These are phyloP conservation scores for Otolemur crassicaudatus DNA, from an alignment of 2,797 vertebrate species.

Conservation along the genomic window DNA sequence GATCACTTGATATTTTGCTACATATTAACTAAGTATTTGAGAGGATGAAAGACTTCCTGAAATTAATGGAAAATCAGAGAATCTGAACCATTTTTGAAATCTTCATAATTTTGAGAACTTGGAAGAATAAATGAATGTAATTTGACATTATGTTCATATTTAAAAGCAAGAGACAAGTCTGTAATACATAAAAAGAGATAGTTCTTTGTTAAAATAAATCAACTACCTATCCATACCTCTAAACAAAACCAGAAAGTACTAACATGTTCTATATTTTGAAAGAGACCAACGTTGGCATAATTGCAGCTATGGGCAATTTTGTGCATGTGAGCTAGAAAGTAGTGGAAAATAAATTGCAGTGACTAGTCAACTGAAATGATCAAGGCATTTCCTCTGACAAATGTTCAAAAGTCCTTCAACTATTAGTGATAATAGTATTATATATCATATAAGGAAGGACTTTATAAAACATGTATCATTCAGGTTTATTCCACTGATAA, in stretches of 20 bases:
- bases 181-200: background rate
- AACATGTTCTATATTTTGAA: conserved; percentile 37
- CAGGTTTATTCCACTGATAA: conserved; percentile 31
- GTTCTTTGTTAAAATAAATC: conserved; percentile 48
- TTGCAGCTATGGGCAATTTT: background rate
- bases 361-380: conserved; percentile 59
- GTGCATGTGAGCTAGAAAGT: background rate
- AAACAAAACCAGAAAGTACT: conserved; percentile 42
- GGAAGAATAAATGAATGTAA: conserved; percentile 57
- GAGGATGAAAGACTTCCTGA: background rate
- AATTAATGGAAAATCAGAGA: conserved; percentile 25
- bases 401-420: conserved; percentile 57
- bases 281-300: background rate
- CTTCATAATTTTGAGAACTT: background rate
- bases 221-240: background rate
- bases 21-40: conserved; percentile 43
- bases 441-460: conserved; percentile 30
- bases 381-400: conserved; percentile 43
- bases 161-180: conserved; percentile 20
- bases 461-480: conserved; percentile 52
- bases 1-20: background rate
- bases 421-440: conserved; percentile 33
- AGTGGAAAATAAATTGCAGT: conserved; percentile 49
- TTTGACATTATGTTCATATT: background rate
- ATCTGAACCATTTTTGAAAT: background rate